phyloP scores from a whole-genome alignment of 2,797 vertebrate genomes.

The Sebastes matsubarae region DNA sequence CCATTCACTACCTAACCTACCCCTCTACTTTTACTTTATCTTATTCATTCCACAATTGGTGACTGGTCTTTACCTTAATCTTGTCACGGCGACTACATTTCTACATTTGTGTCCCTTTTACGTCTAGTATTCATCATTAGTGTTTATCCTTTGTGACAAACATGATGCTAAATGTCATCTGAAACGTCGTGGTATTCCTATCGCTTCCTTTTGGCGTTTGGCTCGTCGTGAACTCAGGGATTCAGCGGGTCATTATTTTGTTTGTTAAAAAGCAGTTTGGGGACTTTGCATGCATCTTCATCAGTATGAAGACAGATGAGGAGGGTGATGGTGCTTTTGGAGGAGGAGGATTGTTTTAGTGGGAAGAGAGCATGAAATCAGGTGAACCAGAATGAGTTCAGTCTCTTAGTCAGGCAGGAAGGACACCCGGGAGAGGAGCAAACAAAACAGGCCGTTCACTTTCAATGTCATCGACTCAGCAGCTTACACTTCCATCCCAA shows the following conservation, averaged over 20 bases:
- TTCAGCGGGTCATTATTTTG: neutral
- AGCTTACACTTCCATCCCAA: neutral
- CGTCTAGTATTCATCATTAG: neutral
- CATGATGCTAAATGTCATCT: neutral
- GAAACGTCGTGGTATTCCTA: neutral
- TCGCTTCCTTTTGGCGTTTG: neutral
- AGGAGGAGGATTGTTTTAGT: conserved; percentile 65
- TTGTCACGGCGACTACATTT: too few relatives aligned
- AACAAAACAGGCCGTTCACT: conserved; percentile 40
- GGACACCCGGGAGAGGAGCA: conserved; percentile 56
- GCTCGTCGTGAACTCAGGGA: neutral
- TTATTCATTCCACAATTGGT: too few relatives aligned
- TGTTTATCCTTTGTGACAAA: neutral
- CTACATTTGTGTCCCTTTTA: too few relatives aligned
- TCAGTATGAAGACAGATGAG: conserved; percentile 71
- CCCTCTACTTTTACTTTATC: neutral
- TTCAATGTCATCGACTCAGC: conserved; percentile 14
- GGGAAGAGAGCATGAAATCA: conserved; percentile 73
- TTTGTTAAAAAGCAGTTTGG: conserved; percentile 58
- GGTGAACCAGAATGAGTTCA: conserved; percentile 69
- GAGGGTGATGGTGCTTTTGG: conserved; percentile 65
- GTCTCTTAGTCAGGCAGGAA: conserved; percentile 60
- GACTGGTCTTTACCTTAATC: too few relatives aligned
- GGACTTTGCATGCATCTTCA: conserved; percentile 80
- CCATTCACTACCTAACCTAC: neutral